Percentiles rank a stretch among this genome's conserved stretches.
Conservation (phyloP, 1,140 invertebrate species). For the Chrysoperla carnea region DNA sequence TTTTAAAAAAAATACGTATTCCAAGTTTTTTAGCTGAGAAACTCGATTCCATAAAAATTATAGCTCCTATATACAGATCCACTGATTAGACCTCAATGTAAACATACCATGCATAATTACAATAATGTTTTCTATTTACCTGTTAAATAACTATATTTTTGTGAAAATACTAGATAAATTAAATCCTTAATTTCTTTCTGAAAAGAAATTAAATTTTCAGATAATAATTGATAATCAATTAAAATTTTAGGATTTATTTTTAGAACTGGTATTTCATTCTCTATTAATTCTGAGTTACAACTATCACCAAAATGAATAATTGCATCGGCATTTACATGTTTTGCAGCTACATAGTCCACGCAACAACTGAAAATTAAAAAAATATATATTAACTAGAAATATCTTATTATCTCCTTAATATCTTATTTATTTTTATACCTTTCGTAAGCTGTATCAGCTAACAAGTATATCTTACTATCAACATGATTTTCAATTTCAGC, state of each 20-base stretch:
- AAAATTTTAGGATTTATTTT: conserved; percentile 44
- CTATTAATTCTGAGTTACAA: conserved; percentile 56
- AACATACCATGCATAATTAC: too few species aligned
- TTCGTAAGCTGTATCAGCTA: conserved; percentile 87
- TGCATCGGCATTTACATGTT: conserved; percentile 67
- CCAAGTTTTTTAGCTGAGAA: too few species aligned
- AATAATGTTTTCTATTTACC: too few species aligned
- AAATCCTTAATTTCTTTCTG: too few species aligned
- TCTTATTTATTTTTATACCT: conserved; percentile 34
- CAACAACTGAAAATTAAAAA: conserved; percentile 50
- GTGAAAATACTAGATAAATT: too few species aligned
- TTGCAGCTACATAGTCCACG: conserved; percentile 78
- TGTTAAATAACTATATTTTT: too few species aligned
- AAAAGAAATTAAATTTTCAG: too few species aligned
- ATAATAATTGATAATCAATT: conserved; percentile 1
- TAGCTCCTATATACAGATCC: too few species aligned
- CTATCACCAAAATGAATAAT: conserved; percentile 83
- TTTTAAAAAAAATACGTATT: too few species aligned
- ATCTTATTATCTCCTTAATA: conserved; percentile 1
- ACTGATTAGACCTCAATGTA: too few species aligned
- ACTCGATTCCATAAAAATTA: too few species aligned
- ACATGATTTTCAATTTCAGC: conserved; percentile 38
- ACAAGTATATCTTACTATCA: conserved; percentile 51
- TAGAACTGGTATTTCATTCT: conserved; percentile 46
- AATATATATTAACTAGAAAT: neutral